Conservation (phyloP, 30 jellyfish, hydroid and myxozoan genomes). For the Aurelia aurita complex sp. Pacific region DNA sequence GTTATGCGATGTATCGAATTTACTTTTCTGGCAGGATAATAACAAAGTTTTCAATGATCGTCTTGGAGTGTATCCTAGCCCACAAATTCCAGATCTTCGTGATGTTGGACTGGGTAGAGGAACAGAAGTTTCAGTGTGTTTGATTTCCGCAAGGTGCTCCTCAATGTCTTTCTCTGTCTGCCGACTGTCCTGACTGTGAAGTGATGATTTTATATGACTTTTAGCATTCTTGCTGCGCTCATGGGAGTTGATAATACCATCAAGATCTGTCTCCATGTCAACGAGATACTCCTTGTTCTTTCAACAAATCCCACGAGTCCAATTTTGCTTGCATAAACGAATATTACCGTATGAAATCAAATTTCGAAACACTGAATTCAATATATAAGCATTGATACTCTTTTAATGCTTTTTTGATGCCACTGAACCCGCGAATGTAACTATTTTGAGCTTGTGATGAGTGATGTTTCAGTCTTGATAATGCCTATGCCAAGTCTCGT, state of each 20-base stretch:
- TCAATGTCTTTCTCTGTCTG: neutral
- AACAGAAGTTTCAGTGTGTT: neutral
- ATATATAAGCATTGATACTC: too few species aligned
- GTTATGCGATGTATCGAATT: slow-evolving; percentile 7
- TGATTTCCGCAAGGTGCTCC: slow-evolving; percentile 7
- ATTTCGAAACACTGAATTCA: too few species aligned
- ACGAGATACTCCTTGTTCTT: neutral
- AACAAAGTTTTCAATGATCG: slow-evolving; percentile 54
- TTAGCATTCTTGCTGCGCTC: slow-evolving; percentile 1
- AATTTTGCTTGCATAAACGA: neutral
- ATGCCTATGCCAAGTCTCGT: too few species aligned
- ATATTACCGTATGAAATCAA: neutral
- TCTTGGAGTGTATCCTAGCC: slow-evolving; percentile 33
- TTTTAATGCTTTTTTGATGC: too few species aligned
- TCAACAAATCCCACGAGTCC: neutral
- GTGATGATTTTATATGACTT: neutral
- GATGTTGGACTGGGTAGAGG: slow-evolving; percentile 2
- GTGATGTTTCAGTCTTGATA: too few species aligned
- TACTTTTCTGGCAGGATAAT: slow-evolving; percentile 56
- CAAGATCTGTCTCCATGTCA: slow-evolving; percentile 11
- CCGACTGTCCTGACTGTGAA: neutral
- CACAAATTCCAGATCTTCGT: slow-evolving; percentile 51
- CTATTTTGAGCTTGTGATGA: too few species aligned
- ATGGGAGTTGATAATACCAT: slow-evolving; percentile 1
- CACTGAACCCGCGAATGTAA: too few species aligned